phyloP scores from a whole-genome alignment of 2,797 vertebrate species.

The Gallinago stenura region DNA sequence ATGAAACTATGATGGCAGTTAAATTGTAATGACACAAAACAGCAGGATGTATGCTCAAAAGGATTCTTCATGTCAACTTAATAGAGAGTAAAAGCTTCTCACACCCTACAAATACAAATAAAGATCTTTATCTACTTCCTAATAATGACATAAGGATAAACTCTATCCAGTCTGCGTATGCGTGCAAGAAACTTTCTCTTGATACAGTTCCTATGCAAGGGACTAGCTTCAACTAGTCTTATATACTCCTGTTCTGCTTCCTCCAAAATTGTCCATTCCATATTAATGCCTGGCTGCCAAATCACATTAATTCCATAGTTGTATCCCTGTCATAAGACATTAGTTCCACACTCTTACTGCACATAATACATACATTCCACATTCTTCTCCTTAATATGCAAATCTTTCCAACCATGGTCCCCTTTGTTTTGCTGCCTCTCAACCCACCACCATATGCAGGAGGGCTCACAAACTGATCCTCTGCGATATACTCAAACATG shows the following conservation, averaged over 20 bases:
- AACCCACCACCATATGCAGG: constrained; percentile 18
- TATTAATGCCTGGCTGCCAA: constrained; percentile 57
- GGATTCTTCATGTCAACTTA: constrained; percentile 18
- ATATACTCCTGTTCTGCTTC: not conserved
- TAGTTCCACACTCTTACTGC: constrained; percentile 63
- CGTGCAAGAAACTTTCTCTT: not conserved
- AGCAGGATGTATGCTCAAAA: constrained; percentile 27
- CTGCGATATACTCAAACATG: not conserved
- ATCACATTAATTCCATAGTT: constrained; percentile 64
- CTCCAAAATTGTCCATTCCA: not conserved
- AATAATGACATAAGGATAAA: constrained; percentile 36
- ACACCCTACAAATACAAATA: constrained; percentile 44
- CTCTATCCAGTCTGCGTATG: not conserved
- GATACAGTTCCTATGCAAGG: not conserved
- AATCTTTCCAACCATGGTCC: constrained; percentile 44
- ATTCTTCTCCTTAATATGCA: constrained; percentile 65
- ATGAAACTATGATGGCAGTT: not conserved
- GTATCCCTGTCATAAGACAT: constrained; percentile 68
- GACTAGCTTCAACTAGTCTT: not conserved
- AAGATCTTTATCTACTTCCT: constrained; percentile 46
- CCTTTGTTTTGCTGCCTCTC: constrained; percentile 43
- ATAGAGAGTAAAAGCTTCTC: constrained; percentile 26
- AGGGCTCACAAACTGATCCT: constrained; percentile 16
- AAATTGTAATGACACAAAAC: constrained; percentile 19
- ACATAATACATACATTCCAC: constrained; percentile 67